A percentile compares a stretch with the other conserved stretches of the same genome.
phyloP scores from a whole-genome alignment of 1,140 invertebrate species.

The Drosophila aff. region DNA sequence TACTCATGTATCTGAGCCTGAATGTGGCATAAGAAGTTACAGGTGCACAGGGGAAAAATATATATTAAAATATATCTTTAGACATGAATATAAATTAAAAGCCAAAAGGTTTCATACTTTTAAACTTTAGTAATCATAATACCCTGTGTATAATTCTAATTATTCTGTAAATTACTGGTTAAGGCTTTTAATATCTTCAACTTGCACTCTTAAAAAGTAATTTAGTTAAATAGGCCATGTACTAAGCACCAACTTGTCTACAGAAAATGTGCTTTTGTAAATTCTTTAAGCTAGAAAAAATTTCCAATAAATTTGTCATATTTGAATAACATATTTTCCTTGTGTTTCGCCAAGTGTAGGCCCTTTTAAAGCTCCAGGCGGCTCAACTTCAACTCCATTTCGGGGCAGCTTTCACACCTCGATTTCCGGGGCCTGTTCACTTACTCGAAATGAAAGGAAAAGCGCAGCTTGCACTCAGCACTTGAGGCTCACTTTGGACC shows the following conservation, averaged over 20 bases:
- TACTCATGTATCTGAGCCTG: not conserved
- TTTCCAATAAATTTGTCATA: too few species aligned
- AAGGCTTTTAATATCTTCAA: not conserved
- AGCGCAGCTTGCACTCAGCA: constrained; percentile 50
- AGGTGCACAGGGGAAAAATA: not conserved
- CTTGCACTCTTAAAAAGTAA: not conserved
- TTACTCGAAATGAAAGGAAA: constrained; percentile 32
- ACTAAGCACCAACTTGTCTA: not conserved
- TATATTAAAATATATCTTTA: not conserved
- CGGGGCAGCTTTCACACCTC: constrained; percentile 40
- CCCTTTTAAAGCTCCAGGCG: not conserved
- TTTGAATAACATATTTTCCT: not conserved
- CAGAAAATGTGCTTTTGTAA: not conserved
- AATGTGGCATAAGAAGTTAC: not conserved
- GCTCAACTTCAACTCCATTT: constrained; percentile 27
- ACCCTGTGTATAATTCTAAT: not conserved
- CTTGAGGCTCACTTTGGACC: constrained; percentile 72
- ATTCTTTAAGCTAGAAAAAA: not conserved
- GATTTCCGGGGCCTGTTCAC: constrained; percentile 59
- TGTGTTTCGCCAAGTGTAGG: not conserved
- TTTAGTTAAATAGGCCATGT: too few species aligned
- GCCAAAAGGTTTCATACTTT: not conserved
- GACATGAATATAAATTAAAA: not conserved
- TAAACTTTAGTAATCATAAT: not conserved
- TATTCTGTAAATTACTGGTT: too few species aligned